Evolutionary conservation across 2,888 invertebrate species (phyloP), one percentile per base, ranked within the genome.

Genomic region (Oxytorus armatus): DNA sequence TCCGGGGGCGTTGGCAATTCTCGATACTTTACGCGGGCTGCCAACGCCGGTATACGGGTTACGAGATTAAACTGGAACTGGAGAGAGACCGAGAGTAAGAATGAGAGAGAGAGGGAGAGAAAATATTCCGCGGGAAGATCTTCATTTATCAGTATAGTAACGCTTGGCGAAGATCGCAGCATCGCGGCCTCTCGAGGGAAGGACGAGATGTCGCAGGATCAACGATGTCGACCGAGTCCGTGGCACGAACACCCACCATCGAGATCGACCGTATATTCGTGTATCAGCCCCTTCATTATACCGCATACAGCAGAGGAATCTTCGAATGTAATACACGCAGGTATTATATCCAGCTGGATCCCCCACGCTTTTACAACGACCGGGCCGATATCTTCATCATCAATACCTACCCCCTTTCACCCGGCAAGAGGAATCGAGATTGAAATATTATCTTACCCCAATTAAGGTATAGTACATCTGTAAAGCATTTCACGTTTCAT

Each of bases 371-470:
- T 84, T 18, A 14, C 59, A 84, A 72, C 83, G 81, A 68, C 82
- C 86, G 84, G n/a, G 84, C 84, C 86, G 88, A 90, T 89, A 87
- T 90, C 90, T 90, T 89, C 88, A 90, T 90, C 90, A 87, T 88
- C 82, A 83, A 73, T 84, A 82, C 65, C 53, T 42, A 61, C 66
- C 61, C 66, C 29, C 36, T 21, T 51, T 11, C 51, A 51, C 72
- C 29, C 39, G 11, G 1, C 72, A 76, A 83, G 80, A 81, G 83
- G 74, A 82, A 84, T 82, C 82, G 81, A 78, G 82, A 86, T 85
- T 85, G 77, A 83, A 87, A 86, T 83, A 77, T 77, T 65, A 18
- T 42, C 36, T 63, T 33, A 33, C 36, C n/a, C 21, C 77, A 33
- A 65, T 57, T 49, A 18, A 10, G 14, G 14, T 33, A n/a, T n/a